Conservation (phyloP, 2,113 vertebrate genomes). For the Chaetorhynchus papuensis region DNA sequence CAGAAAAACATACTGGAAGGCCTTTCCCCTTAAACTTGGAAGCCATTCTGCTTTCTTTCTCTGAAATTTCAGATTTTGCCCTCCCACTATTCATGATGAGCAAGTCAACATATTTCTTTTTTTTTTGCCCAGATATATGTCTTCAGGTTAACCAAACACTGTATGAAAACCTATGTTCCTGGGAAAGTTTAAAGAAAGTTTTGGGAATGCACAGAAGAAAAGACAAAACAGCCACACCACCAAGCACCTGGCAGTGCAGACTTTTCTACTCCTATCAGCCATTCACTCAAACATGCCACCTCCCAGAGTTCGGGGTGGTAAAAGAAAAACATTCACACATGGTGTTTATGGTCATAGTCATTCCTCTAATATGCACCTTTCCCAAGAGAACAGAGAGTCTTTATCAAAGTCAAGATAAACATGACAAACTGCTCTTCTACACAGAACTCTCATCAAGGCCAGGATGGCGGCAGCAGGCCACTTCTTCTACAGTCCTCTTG, state of each 20-base stretch:
- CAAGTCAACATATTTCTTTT: background rate
- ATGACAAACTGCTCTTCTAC: background rate
- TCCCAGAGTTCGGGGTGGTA: background rate
- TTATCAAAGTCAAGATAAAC: background rate
- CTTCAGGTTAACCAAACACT: background rate
- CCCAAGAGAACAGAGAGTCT: background rate
- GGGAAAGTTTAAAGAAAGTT: background rate
- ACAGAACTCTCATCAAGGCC: background rate
- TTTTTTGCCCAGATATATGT: background rate
- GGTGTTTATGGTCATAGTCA: background rate
- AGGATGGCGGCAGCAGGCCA: background rate
- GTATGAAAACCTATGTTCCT: background rate
- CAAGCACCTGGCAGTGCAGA: background rate
- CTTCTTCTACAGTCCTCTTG: background rate
- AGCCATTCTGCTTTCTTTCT: background rate
- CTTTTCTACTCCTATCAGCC: background rate
- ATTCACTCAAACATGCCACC: background rate
- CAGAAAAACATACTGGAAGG: background rate
- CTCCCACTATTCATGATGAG: background rate
- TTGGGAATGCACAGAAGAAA: background rate
- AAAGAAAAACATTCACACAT: background rate
- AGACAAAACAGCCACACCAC: background rate
- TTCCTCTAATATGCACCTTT: background rate
- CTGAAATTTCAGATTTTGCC: background rate
- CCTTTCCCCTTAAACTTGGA: background rate